These are phyloP conservation scores for Siniperca scherzeri DNA, from an alignment of 2,797 vertebrate genomes.

Conservation along the genomic window DNA sequence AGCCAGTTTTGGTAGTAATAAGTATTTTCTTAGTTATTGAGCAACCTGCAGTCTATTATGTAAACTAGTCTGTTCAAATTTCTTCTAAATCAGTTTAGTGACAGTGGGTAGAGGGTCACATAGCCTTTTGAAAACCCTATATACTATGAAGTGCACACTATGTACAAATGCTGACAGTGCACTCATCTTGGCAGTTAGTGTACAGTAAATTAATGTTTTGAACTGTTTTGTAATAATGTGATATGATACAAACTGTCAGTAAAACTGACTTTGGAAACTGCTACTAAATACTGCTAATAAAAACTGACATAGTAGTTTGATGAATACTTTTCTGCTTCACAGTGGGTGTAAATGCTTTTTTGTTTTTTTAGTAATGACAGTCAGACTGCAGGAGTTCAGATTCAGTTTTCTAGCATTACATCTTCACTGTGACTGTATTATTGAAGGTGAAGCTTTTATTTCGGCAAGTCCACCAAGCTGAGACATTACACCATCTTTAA, in stretches of 20 bases:
- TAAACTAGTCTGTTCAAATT: background rate
- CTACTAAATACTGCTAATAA: background rate
- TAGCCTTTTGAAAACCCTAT: background rate
- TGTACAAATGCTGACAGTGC: background rate
- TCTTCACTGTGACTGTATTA: slow-evolving; percentile 10
- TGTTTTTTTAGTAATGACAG: background rate
- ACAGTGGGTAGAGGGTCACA: background rate
- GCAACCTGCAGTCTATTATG: background rate
- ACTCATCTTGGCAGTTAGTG: background rate
- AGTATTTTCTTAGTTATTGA: background rate
- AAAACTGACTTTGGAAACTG: background rate
- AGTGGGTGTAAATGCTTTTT: background rate
- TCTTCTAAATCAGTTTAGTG: background rate
- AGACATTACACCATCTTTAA: slow-evolving; percentile 40
- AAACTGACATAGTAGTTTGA: background rate
- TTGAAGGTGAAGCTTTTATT: slow-evolving; percentile 35
- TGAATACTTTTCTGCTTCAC: background rate
- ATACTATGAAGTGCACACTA: background rate
- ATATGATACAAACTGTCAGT: background rate
- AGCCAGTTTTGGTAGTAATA: background rate
- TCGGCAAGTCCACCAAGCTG: slow-evolving; percentile 14
- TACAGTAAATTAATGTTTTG: background rate
- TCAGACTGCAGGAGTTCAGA: background rate
- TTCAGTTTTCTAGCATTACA: background rate
- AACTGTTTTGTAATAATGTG: background rate